These are phyloP conservation scores for Pitta sordida DNA, from an alignment of 2,113 vertebrate species.

Conservation along the genomic window DNA sequence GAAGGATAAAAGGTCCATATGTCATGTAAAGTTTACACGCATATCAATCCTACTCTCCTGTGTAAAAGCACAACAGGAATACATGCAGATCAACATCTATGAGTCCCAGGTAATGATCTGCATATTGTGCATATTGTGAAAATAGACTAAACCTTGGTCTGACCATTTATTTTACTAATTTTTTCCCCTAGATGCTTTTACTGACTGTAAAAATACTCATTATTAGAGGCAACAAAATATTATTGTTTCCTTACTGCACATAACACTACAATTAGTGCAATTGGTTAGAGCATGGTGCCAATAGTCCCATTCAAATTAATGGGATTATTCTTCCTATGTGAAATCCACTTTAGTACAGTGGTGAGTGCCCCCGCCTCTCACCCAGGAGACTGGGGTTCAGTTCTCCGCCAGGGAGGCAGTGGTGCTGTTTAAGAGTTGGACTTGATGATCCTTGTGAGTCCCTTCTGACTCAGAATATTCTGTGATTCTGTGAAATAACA, in stretches of 20 bases:
- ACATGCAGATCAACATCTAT: neutral
- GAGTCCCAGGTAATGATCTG: neutral
- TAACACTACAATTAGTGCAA: neutral
- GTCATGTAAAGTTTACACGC: neutral
- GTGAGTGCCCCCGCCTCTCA: too few species aligned
- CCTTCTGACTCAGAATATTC: too few species aligned
- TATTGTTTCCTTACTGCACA: neutral
- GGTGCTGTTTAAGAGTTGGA: too few species aligned
- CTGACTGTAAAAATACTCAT: neutral
- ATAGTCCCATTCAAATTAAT: too few species aligned
- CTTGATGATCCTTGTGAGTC: too few species aligned
- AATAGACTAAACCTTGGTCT: neutral
- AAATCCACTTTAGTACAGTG: too few species aligned
- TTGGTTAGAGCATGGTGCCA: neutral
- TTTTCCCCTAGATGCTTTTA: neutral
- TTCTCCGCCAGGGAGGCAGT: too few species aligned
- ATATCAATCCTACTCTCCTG: neutral
- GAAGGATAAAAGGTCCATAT: neutral
- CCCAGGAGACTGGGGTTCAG: too few species aligned
- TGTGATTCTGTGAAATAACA: too few species aligned
- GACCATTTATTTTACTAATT: neutral
- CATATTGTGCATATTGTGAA: neutral
- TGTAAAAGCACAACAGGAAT: neutral
- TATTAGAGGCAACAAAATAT: neutral
- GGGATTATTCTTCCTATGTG: too few species aligned